Percentiles rank a stretch among this genome's conserved stretches.
Conservation (phyloP, 1,140 invertebrate genomes). For the Atta texana region DNA sequence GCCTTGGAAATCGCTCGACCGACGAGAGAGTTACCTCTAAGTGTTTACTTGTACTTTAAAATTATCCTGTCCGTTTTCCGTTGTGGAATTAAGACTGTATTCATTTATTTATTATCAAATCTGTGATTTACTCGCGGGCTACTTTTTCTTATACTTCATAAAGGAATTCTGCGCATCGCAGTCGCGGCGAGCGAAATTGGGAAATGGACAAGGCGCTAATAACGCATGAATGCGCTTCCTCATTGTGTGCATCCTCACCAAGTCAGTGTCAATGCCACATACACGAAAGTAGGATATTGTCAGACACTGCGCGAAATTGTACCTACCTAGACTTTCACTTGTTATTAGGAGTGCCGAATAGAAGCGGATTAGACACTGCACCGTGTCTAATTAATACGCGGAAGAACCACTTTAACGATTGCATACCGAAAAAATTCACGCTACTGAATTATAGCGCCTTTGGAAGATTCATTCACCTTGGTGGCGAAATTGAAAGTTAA, state of each 20-base stretch:
- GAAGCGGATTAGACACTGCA: constrained; percentile 25
- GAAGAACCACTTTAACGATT: constrained; percentile 1
- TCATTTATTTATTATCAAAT: not conserved
- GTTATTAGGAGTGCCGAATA: constrained; percentile 26
- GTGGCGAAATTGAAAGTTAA: not conserved
- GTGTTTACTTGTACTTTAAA: constrained; percentile 3
- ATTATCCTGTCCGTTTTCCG: not conserved
- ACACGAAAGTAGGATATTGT: constrained; percentile 43
- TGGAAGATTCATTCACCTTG: constrained; percentile 6
- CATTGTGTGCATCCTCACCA: not conserved
- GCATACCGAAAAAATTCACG: not conserved
- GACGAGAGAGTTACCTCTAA: not conserved
- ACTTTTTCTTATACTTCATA: constrained; percentile 7
- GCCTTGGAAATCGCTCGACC: not conserved
- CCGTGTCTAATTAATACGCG: constrained; percentile 48
- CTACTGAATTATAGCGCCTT: not conserved
- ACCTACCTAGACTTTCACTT: constrained; percentile 43
- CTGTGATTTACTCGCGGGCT: not conserved
- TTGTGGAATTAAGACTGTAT: not conserved
- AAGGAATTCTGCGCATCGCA: not conserved
- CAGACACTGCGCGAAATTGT: not conserved
- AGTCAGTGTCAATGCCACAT: constrained; percentile 51
- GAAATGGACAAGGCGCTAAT: not conserved
- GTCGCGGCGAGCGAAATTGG: constrained; percentile 14
- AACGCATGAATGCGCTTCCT: constrained; percentile 14